These are phyloP conservation scores for Herminia tarsipennalis DNA, from an alignment of 2,888 invertebrate species.

Conservation along the genomic window DNA sequence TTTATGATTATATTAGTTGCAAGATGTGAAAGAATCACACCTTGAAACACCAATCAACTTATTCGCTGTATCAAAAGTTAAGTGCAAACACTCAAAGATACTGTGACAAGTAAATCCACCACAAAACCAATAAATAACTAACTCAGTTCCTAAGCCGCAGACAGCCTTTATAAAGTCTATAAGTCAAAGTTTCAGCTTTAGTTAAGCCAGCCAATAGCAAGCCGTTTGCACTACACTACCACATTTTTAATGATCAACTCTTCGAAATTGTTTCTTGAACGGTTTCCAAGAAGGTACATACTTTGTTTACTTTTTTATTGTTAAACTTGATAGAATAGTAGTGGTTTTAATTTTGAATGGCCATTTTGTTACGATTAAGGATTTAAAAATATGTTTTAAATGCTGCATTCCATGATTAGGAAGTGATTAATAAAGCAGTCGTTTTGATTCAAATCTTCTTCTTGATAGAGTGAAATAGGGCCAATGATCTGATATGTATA, in stretches of 20 bases:
- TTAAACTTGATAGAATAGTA: neutral
- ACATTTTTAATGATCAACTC: slow-evolving; percentile 58
- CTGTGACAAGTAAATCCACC: slow-evolving; percentile 2
- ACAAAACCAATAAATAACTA: slow-evolving; percentile 35
- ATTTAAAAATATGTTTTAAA: no score
- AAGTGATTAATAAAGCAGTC: no score
- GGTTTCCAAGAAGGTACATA: slow-evolving; percentile 30
- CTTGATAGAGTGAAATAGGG: no score
- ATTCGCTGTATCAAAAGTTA: no score
- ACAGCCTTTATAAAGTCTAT: slow-evolving; percentile 46
- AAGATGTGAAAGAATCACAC: no score
- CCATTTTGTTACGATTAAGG: no score
- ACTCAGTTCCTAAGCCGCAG: slow-evolving; percentile 21
- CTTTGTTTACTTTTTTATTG: slow-evolving; percentile 9
- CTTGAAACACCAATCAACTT: no score
- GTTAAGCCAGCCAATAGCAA: slow-evolving; percentile 49
- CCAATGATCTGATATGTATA: no score
- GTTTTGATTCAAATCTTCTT: no score
- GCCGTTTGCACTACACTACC: slow-evolving; percentile 40
- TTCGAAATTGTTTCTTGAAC: slow-evolving; percentile 47
- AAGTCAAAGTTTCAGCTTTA: slow-evolving; percentile 56
- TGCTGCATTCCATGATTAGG: no score
- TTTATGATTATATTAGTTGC: no score
- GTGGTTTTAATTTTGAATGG: neutral
- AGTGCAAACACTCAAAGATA: neutral